Conservation (phyloP, 2,888 invertebrate genomes). For the Molorchus minor region DNA sequence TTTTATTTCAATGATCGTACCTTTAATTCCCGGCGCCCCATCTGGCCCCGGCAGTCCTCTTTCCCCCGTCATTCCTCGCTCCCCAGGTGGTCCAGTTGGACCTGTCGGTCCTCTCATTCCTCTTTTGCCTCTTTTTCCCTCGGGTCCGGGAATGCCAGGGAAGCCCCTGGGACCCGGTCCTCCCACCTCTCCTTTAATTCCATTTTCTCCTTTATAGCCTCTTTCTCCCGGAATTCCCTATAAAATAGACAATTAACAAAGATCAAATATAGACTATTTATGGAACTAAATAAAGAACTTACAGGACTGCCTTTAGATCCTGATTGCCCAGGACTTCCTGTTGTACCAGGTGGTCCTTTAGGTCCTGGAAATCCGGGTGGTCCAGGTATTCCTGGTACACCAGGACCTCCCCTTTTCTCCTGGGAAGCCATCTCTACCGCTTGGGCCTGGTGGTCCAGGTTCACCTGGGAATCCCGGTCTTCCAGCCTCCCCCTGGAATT, state of each 20-base stretch:
- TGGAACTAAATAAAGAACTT: too few species aligned
- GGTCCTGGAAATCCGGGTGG: constrained; percentile 86
- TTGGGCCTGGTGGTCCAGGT: constrained; percentile 75
- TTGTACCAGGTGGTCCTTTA: constrained; percentile 77
- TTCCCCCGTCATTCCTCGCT: constrained; percentile 73
- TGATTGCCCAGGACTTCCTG: constrained; percentile 77
- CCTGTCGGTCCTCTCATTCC: constrained; percentile 84
- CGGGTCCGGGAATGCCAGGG: constrained; percentile 77
- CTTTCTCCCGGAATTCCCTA: constrained; percentile 81
- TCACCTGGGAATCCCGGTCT: constrained; percentile 81
- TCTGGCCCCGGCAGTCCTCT: constrained; percentile 80
- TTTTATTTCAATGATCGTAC: constrained; percentile 3
- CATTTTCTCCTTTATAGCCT: constrained; percentile 81
- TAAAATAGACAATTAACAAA: constrained; percentile 21
- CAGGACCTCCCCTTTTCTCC: constrained; percentile 84
- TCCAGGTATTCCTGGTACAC: constrained; percentile 76
- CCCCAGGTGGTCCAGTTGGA: constrained; percentile 76
- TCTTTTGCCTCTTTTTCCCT: constrained; percentile 84
- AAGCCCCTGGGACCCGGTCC: constrained; percentile 77
- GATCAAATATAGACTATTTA: too few species aligned
- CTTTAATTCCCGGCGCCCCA: constrained; percentile 65
- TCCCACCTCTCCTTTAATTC: constrained; percentile 80
- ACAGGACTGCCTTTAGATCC: constrained; percentile 81
- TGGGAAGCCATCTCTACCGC: constrained; percentile 82
- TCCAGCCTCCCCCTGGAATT: constrained; percentile 79